Evolutionary conservation across 1,140 invertebrate species (phyloP), one percentile per base, ranked within the genome.

Genomic region (Hylyphantes graminicola): DNA sequence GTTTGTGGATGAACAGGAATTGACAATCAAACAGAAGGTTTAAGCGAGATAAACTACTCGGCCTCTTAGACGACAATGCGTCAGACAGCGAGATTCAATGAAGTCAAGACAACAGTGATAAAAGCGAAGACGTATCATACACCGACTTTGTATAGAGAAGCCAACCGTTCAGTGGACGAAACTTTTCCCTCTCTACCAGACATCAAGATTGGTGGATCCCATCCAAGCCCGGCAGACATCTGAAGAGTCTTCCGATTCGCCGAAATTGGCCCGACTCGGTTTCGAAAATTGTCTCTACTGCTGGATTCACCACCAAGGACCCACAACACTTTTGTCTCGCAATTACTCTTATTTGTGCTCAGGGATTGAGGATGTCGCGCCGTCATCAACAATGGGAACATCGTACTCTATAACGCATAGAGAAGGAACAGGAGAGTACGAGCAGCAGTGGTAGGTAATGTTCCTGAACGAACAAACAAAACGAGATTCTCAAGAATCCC

Each of bases 71-170:
- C 19, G 76, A 63, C 2, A 64, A 50, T n/a, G 79, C 7, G 12
- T 81, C 79, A 10, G 79, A 81, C 0, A 68, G n/a, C 54, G 4
- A n/a, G 79, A 81, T 35, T 81, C 79, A 10, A 63, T 72, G 68
- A 81, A 81, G 35, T n/a, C n/a, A 67, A 72, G 35, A 81, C 65
- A 35, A 70, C 79, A 17, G 79, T n/a, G 79, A 81, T 9, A 81
- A 81, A 73, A 81, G 79, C n/a, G 79, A 81, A 12, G 79, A 81
- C n/a, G n/a, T n/a, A n/a, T n/a, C n/a, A n/a, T n/a, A 9, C 15
- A 11, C 7, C 63, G 9, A 81, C n/a, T n/a, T n/a, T n/a, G n/a
- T n/a, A n/a, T n/a, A 81, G 48, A 67, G 79, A 1, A 73, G 67
- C n/a, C n/a, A n/a, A 72, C 79, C 51, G n/a, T n/a, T 72, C 67